phyloP scores from a whole-genome alignment of 2,797 vertebrate genomes.

The Sitta carolinensis region DNA sequence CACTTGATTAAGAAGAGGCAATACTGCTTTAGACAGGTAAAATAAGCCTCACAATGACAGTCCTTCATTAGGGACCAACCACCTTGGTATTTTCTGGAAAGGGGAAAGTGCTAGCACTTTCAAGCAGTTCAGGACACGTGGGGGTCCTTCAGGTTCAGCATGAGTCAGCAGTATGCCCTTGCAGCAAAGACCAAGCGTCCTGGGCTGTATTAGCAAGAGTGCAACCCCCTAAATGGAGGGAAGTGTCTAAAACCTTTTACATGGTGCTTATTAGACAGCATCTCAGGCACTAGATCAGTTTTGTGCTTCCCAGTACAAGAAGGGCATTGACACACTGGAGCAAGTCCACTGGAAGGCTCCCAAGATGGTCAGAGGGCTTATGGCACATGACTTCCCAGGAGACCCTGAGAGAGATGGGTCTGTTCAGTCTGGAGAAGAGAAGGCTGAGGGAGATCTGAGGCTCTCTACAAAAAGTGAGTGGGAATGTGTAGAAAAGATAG shows the following conservation, averaged over 20 bases:
- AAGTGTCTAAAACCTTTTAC: background rate
- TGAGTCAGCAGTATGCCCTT: background rate
- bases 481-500: background rate
- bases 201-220: background rate
- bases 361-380: background rate
- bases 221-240: background rate
- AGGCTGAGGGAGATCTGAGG: background rate
- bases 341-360: background rate
- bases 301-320: background rate
- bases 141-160: background rate
- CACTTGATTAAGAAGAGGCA: background rate
- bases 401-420: background rate
- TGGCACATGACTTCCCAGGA: background rate
- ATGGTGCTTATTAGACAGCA: background rate
- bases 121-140: background rate
- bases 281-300: background rate
- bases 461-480: background rate
- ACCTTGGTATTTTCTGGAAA: background rate
- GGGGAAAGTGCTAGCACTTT: background rate
- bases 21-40: background rate
- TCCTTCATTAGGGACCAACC: background rate
- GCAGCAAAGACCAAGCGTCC: background rate
- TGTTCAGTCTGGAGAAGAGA: background rate
- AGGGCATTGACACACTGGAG: background rate
- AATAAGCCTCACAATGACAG: background rate